Percentiles rank a stretch among this genome's conserved stretches.
phyloP scores from a whole-genome alignment of 2,797 vertebrate genomes.

The Varecia variegata region DNA sequence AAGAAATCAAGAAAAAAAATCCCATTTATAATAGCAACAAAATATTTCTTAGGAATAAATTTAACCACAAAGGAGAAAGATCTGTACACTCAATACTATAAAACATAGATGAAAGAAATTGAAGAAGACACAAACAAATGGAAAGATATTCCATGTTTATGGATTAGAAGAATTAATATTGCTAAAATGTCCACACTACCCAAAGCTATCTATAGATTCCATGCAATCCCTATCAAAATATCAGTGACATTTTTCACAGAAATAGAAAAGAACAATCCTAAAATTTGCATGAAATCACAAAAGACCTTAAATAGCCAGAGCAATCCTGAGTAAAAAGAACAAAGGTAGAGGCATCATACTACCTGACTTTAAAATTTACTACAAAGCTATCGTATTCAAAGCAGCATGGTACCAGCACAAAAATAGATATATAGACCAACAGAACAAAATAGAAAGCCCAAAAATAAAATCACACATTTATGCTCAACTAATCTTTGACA shows the following conservation, averaged over 20 bases:
- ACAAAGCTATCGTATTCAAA: not conserved
- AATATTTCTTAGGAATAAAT: not conserved
- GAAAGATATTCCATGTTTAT: not conserved
- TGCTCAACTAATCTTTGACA: not conserved
- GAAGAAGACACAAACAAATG: not conserved
- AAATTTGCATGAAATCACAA: not conserved
- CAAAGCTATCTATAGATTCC: not conserved
- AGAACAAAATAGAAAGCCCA: not conserved
- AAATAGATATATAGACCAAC: not conserved
- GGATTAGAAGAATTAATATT: not conserved
- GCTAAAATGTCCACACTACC: not conserved
- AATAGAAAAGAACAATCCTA: not conserved
- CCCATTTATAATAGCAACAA: not conserved
- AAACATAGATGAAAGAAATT: not conserved
- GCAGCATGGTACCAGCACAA: not conserved
- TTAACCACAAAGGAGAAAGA: not conserved
- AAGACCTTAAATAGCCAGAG: not conserved
- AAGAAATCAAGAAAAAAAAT: not conserved
- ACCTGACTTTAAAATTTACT: not conserved
- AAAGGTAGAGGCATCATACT: not conserved
- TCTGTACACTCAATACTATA: not conserved
- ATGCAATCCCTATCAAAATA: not conserved
- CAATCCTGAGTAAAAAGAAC: not conserved
- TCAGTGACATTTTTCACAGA: not conserved
- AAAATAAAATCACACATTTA: not conserved